These are phyloP conservation scores for Patella depressa DNA, from an alignment of 2,888 invertebrate species.

Conservation along the genomic window DNA sequence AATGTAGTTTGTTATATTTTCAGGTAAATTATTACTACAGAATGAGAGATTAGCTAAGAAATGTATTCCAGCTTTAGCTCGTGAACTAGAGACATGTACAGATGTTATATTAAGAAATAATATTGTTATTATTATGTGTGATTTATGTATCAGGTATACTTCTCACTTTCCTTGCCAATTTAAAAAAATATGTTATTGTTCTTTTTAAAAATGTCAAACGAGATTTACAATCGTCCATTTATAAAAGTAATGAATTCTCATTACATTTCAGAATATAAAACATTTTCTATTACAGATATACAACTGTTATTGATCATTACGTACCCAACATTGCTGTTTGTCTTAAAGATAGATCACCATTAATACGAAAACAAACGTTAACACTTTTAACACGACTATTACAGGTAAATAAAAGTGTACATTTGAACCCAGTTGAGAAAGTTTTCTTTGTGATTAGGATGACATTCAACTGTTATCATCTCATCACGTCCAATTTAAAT, in stretches of 20 bases:
- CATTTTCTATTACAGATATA: slow-evolving; percentile 74
- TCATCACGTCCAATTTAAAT: too few relatives aligned
- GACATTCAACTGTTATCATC: too few relatives aligned
- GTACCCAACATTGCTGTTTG: slow-evolving; percentile 79
- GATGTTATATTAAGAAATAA: slow-evolving; percentile 78
- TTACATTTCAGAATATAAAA: too few relatives aligned
- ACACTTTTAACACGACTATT: slow-evolving; percentile 79
- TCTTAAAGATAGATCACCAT: slow-evolving; percentile 75
- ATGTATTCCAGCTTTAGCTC: slow-evolving; percentile 78
- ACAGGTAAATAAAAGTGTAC: slow-evolving; percentile 68
- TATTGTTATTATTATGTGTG: slow-evolving; percentile 77
- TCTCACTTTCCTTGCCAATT: neutral
- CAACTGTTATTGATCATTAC: slow-evolving; percentile 80
- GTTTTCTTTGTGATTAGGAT: neutral
- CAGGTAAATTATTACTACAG: slow-evolving; percentile 78
- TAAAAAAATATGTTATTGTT: too few relatives aligned
- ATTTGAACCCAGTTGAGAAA: neutral
- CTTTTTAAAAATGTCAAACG: too few relatives aligned
- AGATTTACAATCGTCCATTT: too few relatives aligned
- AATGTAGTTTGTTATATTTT: too few relatives aligned
- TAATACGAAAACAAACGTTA: slow-evolving; percentile 79
- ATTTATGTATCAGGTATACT: slow-evolving; percentile 78
- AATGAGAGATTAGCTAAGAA: slow-evolving; percentile 78
- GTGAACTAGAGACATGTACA: slow-evolving; percentile 74
- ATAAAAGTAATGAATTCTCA: too few relatives aligned